Evolutionary conservation across 1,140 invertebrate genomes (phyloP).

Genomic region (Drosophila yakuba): DNA sequence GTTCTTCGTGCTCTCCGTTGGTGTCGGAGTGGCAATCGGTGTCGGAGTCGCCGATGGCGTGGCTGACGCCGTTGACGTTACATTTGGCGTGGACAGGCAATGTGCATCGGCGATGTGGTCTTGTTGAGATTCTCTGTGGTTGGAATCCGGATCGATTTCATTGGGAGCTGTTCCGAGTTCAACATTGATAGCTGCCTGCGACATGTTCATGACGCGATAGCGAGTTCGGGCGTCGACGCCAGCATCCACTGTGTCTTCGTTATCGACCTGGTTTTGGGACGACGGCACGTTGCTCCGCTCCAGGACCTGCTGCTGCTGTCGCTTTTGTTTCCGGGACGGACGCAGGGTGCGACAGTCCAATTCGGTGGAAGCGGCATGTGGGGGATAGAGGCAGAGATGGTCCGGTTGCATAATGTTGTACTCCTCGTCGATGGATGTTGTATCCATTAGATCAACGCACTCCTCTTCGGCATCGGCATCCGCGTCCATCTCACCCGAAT

Average conservation of each 20-base stretch:
- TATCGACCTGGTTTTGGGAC: slow-evolving; percentile 8
- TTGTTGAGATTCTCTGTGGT: slow-evolving; percentile 14
- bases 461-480: slow-evolving; percentile 85
- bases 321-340: slow-evolving; percentile 74
- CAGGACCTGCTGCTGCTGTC: slow-evolving; percentile 29
- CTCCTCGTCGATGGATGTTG: slow-evolving; percentile 83
- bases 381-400: slow-evolving; percentile 70
- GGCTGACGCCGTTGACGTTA: slow-evolving; percentile 32
- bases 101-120: background rate
- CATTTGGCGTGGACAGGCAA: background rate
- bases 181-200: slow-evolving; percentile 69
- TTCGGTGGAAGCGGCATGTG: slow-evolving; percentile 40
- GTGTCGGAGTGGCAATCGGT: slow-evolving; percentile 50
- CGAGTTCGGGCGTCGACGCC: slow-evolving; percentile 59
- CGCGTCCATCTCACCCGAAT: slow-evolving; percentile 88
- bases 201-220: slow-evolving; percentile 84
- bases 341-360: slow-evolving; percentile 71
- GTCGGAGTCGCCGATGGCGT: slow-evolving; percentile 45
- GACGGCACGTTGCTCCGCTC: slow-evolving; percentile 4
- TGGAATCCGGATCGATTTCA: slow-evolving; percentile 44
- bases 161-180: slow-evolving; percentile 50
- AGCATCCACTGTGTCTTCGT: slow-evolving; percentile 4
- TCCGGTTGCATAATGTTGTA: slow-evolving; percentile 77
- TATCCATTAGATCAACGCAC: slow-evolving; percentile 83
- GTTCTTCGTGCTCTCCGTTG: slow-evolving; percentile 70